Evolutionary conservation across 2,888 invertebrate genomes (phyloP).

Genomic region (Drosophila aldrichi): DNA sequence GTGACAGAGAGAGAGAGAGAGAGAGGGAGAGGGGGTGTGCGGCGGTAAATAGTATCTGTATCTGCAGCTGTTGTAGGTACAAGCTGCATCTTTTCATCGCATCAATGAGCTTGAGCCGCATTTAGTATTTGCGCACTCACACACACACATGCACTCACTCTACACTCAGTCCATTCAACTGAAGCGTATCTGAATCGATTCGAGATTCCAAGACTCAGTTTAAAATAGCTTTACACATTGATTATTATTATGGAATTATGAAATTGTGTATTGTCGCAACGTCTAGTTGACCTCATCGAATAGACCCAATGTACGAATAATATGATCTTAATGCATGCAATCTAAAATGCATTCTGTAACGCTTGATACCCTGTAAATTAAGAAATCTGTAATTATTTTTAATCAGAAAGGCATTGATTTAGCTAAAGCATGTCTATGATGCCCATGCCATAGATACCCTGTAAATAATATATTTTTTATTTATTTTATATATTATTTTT

Average conservation of each 20-base stretch:
- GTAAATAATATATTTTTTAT: too few relatives aligned
- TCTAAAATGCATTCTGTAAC: not conserved
- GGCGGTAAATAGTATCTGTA: constrained; percentile 27
- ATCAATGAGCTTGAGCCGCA: constrained; percentile 31
- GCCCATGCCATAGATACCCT: too few relatives aligned
- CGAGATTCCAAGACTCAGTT: constrained; percentile 5
- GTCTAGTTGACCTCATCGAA: not conserved
- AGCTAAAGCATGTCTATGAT: too few relatives aligned
- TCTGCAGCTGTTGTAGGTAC: constrained; percentile 23
- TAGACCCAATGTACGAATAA: not conserved
- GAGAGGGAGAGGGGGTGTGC: not conserved
- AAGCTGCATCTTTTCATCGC: constrained; percentile 48
- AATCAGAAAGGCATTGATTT: too few relatives aligned
- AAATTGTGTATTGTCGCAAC: not conserved
- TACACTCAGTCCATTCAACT: constrained; percentile 1
- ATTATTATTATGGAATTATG: constrained; percentile 1
- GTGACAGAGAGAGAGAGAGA: not conserved
- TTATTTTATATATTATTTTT: too few relatives aligned
- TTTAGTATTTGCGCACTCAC: constrained; percentile 4
- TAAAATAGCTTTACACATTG: constrained; percentile 5
- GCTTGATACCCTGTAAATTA: not conserved
- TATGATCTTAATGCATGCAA: not conserved
- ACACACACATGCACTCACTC: not conserved
- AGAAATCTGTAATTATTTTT: too few relatives aligned
- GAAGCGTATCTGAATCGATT: constrained; percentile 15